Conservation (phyloP, 2,888 invertebrate genomes). For the Oscheius sp. region DNA sequence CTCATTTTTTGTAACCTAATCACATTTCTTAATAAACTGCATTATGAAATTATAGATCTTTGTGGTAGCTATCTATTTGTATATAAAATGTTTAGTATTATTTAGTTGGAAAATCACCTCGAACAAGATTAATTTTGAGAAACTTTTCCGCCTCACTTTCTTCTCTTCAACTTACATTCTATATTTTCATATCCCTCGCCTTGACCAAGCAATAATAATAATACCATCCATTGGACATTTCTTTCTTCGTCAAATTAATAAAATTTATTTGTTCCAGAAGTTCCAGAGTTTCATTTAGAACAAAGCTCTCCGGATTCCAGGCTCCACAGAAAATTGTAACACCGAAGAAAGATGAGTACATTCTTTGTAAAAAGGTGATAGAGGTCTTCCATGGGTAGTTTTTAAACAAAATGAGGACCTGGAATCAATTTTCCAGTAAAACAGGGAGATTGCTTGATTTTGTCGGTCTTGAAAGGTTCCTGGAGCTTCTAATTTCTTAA, state of each 20-base stretch:
- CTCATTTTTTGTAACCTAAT: no score
- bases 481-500: not conserved
- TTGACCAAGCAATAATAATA: slow-evolving; percentile 8
- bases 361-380: slow-evolving; percentile 1
- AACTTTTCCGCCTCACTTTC: no score
- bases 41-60: no score
- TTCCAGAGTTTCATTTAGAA: not conserved
- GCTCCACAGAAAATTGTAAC: slow-evolving; percentile 12
- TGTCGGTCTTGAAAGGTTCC: not conserved
- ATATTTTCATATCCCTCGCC: slow-evolving; percentile 8
- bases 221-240: slow-evolving; percentile 1
- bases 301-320: slow-evolving; percentile 9
- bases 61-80: no score
- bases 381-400: not conserved
- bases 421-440: not conserved
- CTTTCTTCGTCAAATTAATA: no score
- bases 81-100: no score
- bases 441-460: not conserved
- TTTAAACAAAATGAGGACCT: not conserved
- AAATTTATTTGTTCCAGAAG: slow-evolving; percentile 8
- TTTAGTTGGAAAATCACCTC: no score
- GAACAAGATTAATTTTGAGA: no score
- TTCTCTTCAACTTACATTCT: no score
- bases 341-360: slow-evolving; percentile 3
- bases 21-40: no score